Evolutionary conservation across 2,113 vertebrate genomes (phyloP), one percentile per base, ranked within the genome.

Genomic region (Phocoena sinus): DNA sequence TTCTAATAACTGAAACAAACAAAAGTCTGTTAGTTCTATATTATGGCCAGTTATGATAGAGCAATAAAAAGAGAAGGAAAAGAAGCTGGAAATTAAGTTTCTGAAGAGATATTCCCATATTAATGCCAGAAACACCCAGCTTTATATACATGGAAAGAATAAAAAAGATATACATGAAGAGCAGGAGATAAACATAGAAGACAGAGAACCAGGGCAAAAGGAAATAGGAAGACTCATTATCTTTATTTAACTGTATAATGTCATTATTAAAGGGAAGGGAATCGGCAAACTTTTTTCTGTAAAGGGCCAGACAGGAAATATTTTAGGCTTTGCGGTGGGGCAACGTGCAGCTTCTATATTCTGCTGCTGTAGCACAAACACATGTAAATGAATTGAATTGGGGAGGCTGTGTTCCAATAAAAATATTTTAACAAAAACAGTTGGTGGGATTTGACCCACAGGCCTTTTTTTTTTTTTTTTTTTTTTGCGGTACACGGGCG

Each of bases 1-100:
- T 89, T 92, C 74, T 92, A 91, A 86, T 88, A 92, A 67, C 56
- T 56, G 28, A 92, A 95, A 96, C 8, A 70, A 80, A 47, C 28
- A 81, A 58, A 92, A 53, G 23, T 18, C 38, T 85, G 56, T 74
- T 63, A 91, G 70, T 81, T 76, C 76, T 89, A 23, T 67, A 79
- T 85, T 79, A 88, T 28, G 20, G 25, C 67, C 71, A 91, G 47
- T 82, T 92, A 85, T 3, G 23, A 92, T 2, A 36, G 5, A 95
- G 25, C 56, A 92, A 58, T 76, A 65, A 47, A 93, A 68, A 33
- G 31, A 41, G 28, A 38, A 47, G 88, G 67, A 10, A 74, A 79
- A 70, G 31, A 92, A 63, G n/a, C 58, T 65, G 63, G 58, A 67
- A 53, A 44, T 9, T 85, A 86, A 80, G 14, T 47, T 68, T 95